Evolutionary conservation across 2,888 invertebrate genomes (phyloP).

Genomic region (Busseola fusca): DNA sequence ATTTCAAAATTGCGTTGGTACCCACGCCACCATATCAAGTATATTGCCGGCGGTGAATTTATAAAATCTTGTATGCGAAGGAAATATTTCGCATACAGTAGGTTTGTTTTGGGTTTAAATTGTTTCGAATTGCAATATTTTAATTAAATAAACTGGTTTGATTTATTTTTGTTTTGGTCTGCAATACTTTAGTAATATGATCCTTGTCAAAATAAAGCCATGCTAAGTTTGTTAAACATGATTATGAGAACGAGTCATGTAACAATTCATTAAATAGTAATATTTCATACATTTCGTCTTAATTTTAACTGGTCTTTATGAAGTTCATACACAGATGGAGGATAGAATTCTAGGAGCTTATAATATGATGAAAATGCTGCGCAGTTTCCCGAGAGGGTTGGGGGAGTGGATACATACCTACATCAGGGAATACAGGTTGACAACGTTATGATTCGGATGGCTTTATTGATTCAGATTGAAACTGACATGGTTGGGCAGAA

Average conservation of each 20-base stretch:
- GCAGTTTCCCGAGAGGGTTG: constrained; percentile 39
- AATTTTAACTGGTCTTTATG: neutral
- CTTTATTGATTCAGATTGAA: constrained; percentile 40
- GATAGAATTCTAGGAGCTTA: constrained; percentile 13
- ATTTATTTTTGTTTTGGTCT: neutral
- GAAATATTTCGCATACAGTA: constrained; percentile 2
- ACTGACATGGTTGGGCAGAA: neutral
- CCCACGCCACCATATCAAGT: neutral
- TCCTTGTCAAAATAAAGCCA: neutral
- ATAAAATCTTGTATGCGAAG: neutral
- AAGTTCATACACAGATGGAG: neutral
- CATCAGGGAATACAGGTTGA: constrained; percentile 23
- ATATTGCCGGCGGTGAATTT: neutral
- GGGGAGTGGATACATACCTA: constrained; percentile 26
- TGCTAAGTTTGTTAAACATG: neutral
- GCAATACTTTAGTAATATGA: neutral
- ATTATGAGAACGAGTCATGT: neutral
- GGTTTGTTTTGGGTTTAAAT: neutral
- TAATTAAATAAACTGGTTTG: neutral
- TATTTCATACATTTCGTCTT: neutral
- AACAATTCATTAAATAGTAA: neutral
- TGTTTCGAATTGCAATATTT: neutral
- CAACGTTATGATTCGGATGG: constrained; percentile 31
- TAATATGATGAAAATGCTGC: constrained; percentile 30
- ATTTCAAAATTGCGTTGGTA: neutral